phyloP scores from a whole-genome alignment of 2,113 vertebrate genomes.

The Ahaetulla prasina region DNA sequence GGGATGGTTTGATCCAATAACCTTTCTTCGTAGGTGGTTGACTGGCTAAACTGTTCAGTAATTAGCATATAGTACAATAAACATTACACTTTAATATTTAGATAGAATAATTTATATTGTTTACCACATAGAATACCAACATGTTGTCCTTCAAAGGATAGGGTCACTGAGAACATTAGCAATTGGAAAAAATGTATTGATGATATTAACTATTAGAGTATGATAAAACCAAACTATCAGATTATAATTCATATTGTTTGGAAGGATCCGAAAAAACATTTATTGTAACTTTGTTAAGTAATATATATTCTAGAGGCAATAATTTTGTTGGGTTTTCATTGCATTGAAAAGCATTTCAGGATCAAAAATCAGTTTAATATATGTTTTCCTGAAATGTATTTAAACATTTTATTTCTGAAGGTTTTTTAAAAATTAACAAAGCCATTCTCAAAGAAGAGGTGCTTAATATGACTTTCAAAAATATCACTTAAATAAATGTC shows the following conservation, averaged over 20 bases:
- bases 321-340: background rate
- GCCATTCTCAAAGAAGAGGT: background rate
- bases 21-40: conserved; percentile 69
- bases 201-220: background rate
- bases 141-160: conserved; percentile 20
- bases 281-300: background rate
- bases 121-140: background rate
- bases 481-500: background rate
- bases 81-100: background rate
- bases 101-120: background rate
- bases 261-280: background rate
- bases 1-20: conserved; percentile 66
- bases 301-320: background rate
- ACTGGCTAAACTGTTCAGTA: conserved; percentile 60
- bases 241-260: background rate
- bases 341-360: background rate
- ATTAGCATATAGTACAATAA: conserved; percentile 58
- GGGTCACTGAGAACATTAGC: background rate
- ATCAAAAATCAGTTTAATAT: background rate
- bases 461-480: background rate
- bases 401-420: background rate
- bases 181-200: background rate
- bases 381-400: background rate
- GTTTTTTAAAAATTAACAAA: background rate
- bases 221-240: background rate